Base-by-base conservation (phyloP, 1,140 invertebrate species). In the Drosophila mayri region DNA sequence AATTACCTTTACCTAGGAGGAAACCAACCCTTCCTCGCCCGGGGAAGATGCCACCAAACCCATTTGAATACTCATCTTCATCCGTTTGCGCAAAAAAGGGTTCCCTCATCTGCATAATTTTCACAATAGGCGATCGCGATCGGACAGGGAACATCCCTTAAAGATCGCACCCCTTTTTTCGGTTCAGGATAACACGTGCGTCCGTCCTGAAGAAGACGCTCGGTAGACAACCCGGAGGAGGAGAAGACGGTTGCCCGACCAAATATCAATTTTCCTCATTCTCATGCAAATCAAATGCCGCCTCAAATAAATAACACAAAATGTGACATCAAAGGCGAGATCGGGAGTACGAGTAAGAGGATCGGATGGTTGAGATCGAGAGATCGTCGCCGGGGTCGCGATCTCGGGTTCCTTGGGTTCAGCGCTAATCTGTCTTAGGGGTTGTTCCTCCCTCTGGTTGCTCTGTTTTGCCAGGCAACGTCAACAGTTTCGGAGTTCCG, bases 241-340 rank as follows among this genome's bases (percentile, higher is more conserved):
- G 40, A 62, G 44, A 66, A 84, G 85, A 52, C 32, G 30, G 50
- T 37, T 54, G 50, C 50, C 50, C 20, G 52, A 90, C 85, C 85
- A 90, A 90, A 90, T 90, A 90, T 90, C 85, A 90, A 90, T 90
- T 90, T 90, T 90, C 86, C 75, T 58, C 71, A 90, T 90, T 90
- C 86, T 90, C 85, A 90, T 90, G 85, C 85, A 90, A 90, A 90
- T 90, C 78, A 90, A 84, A 81, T 81, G 68, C 71, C 83, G 81
- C 86, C 86, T 84, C 81, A 85, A 90, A 90, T 90, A 90, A 90
- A 90, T 90, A 90, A 90, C 78, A 81, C 73, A 72, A 76, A 72
- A 78, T 78, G 84, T 88, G 85, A 88, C 84, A 87, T 87, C 83
- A 84, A 84, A 84, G 80, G 60, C 47, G 50, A 71, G 35, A 11